Conservation (phyloP, 1,140 invertebrate genomes). For the Drosophila tani region DNA sequence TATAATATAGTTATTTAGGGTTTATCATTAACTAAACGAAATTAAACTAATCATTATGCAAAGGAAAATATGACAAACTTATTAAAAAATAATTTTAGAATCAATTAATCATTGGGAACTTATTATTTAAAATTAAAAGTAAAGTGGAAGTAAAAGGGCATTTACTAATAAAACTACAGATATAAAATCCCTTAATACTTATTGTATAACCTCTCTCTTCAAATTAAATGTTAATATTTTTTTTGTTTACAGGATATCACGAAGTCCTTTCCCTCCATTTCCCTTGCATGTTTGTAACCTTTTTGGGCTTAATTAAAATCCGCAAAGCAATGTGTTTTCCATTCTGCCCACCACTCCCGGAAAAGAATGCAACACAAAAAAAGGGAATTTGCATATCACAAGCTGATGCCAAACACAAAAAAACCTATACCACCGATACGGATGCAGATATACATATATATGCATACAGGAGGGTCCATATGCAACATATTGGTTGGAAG, state of each 20-base stretch:
- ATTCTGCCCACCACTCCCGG: conserved; percentile 35
- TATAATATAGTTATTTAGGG: neutral
- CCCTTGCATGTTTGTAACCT: conserved; percentile 42
- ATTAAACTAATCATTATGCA: neutral
- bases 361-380: conserved; percentile 70
- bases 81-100: too few relatives aligned
- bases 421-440: conserved; percentile 26
- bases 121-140: too few relatives aligned
- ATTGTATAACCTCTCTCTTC: too few relatives aligned
- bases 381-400: conserved; percentile 75
- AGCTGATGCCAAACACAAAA: conserved; percentile 64
- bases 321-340: conserved; percentile 73
- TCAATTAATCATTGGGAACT: too few relatives aligned
- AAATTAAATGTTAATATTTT: too few relatives aligned
- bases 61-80: neutral
- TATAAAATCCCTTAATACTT: too few relatives aligned
- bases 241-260: conserved; percentile 2
- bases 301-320: conserved; percentile 81
- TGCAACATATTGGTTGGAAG: conserved; percentile 43
- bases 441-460: conserved; percentile 3
- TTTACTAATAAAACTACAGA: too few relatives aligned
- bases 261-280: neutral
- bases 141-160: too few relatives aligned
- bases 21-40: neutral
- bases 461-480: conserved; percentile 9